Base-by-base conservation (phyloP, 1,140 invertebrate species). In the Ectropis grisescens region DNA sequence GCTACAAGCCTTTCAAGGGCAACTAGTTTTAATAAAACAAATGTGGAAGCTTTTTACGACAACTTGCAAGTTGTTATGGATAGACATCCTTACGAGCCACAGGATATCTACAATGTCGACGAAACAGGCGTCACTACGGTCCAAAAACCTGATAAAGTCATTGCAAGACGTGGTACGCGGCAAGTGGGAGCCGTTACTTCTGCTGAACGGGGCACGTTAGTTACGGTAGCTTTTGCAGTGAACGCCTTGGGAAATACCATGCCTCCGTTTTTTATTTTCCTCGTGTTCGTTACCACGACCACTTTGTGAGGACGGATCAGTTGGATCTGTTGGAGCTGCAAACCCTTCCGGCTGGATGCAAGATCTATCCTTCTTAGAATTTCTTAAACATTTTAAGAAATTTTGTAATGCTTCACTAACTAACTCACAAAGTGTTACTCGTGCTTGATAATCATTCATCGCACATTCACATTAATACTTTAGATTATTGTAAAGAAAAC, bases 251-350 rank as follows among this genome's bases (percentile, higher is more conserved):
- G 62, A 0, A 62, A 59, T 0, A 8, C 8, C 8, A 50, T 78
- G 23, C 62, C 74, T 30, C 75, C 74, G 0, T 57, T 76, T 56
- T 66, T 82, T 58, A 78, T 76, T 27, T 78, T 58, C 52, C 54
- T 29, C 15, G 64, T 3, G 16, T 19, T 19, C 3, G 16, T 4
- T 19, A 19, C 8, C 16, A 19, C 3, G 16, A 19, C 3, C 8
- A 19, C 8, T 19, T 19, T 19, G 16, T 19, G 8, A 4, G 16
- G 16, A 19, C 3, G 16, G 16, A 19, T 8, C 16, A 8, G 16
- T 4, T 3, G 16, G 16, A 19, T 19, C 16, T 4, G 3, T 8
- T 19, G 16, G 16, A 19, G 16, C 3, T 19, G 16, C 16, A 4
- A 4, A 19, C 8, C 16, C 16, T 4, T 4, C 3, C 8, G 16